Evolutionary conservation across 2,113 vertebrate species (phyloP), one percentile per base, ranked within the genome.

Genomic region (Carollia perspicillata): DNA sequence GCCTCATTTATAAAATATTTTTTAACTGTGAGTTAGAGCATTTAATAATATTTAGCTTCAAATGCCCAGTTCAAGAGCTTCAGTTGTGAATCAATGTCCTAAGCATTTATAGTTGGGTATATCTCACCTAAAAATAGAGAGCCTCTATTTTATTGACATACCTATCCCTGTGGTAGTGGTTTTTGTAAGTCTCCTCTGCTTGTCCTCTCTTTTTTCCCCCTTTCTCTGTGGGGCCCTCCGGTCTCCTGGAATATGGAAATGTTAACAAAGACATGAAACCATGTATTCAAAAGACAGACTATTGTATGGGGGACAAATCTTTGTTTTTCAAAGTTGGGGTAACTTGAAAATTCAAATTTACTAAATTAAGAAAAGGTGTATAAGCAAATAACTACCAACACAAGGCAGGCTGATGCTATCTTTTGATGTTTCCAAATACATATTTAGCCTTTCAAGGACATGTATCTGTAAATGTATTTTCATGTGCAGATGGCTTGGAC

Each of bases 1-100:
- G 58, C 20, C 89, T 72, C 65, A 86, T 65, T 80, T 90, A 66
- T 42, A 5, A 5, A 79, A 30, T 60, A 47, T 37, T 37, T 92
- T 79, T 69, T 18, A 2, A 23, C 12, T 71, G 4, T 84, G 42
- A 90, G 81, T 93, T 72, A 84, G 80, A 92, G 65, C n/a, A 80
- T 84, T 95, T 92, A 86, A 95, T 95, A 95, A 81, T 84, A 90
- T 94, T 90, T 86, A 65, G 65, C 65, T 40, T 92, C 80, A 80
- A 77, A 93, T 69, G 5, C 6, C 30, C 44, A 88, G 30, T 75
- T 12, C 71, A 89, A 81, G 51, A 66, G 23, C 78, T 90, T 84
- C 77, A 90, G 53, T 47, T 84, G 65, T 96, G 58, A 94, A 94
- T 58, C 30, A 87, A 22, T n/a, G 71, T 63, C 84, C 69, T 84